phyloP scores from a whole-genome alignment of 2,113 vertebrate species.

The Paedocypris sp. region DNA sequence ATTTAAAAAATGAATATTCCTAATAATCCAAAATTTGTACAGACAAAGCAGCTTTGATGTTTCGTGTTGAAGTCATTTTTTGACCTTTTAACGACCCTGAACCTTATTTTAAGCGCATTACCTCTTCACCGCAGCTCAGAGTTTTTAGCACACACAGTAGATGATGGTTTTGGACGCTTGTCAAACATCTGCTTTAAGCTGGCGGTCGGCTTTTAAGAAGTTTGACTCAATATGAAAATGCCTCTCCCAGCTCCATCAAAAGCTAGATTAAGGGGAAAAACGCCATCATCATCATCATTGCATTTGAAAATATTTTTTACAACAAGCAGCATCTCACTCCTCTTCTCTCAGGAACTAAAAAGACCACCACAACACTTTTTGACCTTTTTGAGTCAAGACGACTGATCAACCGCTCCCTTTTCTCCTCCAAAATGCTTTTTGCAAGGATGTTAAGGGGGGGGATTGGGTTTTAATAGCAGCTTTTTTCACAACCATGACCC shows the following conservation, averaged over 20 bases:
- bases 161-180: not conserved
- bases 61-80: not conserved
- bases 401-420: too few species aligned
- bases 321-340: too few species aligned
- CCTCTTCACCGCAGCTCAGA: not conserved
- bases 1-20: too few species aligned
- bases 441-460: not conserved
- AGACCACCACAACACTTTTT: too few species aligned
- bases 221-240: not conserved
- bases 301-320: too few species aligned
- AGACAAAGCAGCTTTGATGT: not conserved
- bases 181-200: not conserved
- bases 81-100: not conserved
- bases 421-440: not conserved
- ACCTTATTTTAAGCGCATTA: not conserved
- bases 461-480: not conserved
- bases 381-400: too few species aligned
- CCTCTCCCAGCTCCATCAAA: not conserved
- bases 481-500: not conserved
- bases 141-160: not conserved
- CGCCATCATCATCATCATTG: too few species aligned
- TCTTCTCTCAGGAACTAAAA: too few species aligned
- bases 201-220: not conserved
- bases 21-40: too few species aligned
- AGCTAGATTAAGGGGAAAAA: not conserved